These are phyloP conservation scores for Notodonta dromedarius DNA, from an alignment of 2,888 invertebrate genomes.

Conservation along the genomic window DNA sequence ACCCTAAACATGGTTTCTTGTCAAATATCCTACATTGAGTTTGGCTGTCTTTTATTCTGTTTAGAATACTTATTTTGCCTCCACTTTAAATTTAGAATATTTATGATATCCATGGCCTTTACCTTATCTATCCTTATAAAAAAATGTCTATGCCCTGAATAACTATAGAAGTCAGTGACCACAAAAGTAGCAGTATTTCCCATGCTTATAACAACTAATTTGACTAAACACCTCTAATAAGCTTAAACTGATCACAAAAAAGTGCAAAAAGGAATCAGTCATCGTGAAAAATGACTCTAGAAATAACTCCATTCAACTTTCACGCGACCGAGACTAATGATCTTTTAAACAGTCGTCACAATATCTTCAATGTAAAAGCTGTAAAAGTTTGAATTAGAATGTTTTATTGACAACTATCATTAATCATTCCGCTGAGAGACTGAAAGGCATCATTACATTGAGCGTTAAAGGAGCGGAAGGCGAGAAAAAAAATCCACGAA, in stretches of 20 bases:
- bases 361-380: constrained; percentile 20
- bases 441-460: constrained; percentile 23
- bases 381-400: constrained; percentile 19
- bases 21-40: no score
- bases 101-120: no score
- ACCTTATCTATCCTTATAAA: no score
- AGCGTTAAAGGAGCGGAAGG: not conserved
- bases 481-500: not conserved
- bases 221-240: not conserved
- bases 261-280: constrained; percentile 22
- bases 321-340: constrained; percentile 16
- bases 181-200: no score
- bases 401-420: constrained; percentile 28
- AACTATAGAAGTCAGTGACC: no score
- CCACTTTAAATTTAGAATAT: no score
- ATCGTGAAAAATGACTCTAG: constrained; percentile 24
- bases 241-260: not conserved
- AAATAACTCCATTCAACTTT: constrained; percentile 35
- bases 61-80: no score
- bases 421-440: constrained; percentile 27
- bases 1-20: no score
- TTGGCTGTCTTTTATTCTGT: no score
- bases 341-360: constrained; percentile 21
- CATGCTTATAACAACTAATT: not conserved
- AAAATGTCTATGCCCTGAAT: no score